A percentile compares a stretch with the other conserved stretches of the same genome.
Conservation (phyloP, 2,113 vertebrate genomes). For the Salvelinus fontinalis region DNA sequence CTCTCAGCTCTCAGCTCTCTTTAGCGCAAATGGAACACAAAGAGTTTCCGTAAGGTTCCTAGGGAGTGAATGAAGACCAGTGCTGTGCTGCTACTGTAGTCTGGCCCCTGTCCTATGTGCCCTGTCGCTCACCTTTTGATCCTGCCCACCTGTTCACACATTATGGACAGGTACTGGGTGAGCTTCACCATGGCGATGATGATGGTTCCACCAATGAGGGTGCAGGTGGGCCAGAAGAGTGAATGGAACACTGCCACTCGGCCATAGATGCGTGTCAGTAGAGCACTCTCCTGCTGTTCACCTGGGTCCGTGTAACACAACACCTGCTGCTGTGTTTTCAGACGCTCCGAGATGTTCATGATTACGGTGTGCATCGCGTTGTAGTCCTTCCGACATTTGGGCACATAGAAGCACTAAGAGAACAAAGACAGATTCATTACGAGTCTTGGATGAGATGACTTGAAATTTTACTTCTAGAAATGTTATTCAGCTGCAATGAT, state of each 20-base stretch:
- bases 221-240: slow-evolving; percentile 90
- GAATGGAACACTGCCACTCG: slow-evolving; percentile 84
- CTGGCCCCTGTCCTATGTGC: neutral
- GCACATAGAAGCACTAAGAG: slow-evolving; percentile 61
- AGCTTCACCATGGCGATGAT: slow-evolving; percentile 94
- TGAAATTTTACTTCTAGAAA: neutral
- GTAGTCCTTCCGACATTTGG: slow-evolving; percentile 87
- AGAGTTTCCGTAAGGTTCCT: too few relatives aligned
- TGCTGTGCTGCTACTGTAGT: neutral
- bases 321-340: slow-evolving; percentile 83
- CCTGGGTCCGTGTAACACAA: slow-evolving; percentile 84
- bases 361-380: slow-evolving; percentile 78
- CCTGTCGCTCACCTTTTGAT: slow-evolving; percentile 81
- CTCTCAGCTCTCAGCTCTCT: neutral
- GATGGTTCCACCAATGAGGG: slow-evolving; percentile 81
- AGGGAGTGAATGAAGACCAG: too few relatives aligned
- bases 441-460: neutral
- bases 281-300: slow-evolving; percentile 80
- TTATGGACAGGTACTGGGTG: slow-evolving; percentile 91
- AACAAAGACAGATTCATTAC: neutral
- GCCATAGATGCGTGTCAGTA: slow-evolving; percentile 88
- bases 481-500: neutral
- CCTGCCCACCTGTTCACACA: slow-evolving; percentile 84
- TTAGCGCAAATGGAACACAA: neutral
- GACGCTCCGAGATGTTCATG: slow-evolving; percentile 85